These are phyloP conservation scores for Atethmia centrago DNA, from an alignment of 2,888 invertebrate genomes.

Conservation along the genomic window DNA sequence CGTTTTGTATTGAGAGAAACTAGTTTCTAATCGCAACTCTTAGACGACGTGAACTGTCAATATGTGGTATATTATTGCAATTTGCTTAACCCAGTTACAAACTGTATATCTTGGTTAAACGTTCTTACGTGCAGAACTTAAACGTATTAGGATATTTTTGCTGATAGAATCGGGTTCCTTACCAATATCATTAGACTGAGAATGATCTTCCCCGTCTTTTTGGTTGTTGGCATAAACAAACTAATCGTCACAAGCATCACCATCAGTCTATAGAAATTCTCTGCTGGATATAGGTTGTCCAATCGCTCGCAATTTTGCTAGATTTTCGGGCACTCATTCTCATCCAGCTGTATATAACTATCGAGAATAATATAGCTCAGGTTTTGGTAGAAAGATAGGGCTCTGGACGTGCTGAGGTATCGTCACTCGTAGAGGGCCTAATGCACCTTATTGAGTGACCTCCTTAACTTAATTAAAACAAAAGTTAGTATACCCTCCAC, in stretches of 20 bases:
- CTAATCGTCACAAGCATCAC: not conserved
- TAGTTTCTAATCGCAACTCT: constrained; percentile 1
- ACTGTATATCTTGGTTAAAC: constrained; percentile 11
- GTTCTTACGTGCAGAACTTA: constrained; percentile 21
- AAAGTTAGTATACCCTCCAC: not conserved
- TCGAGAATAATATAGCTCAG: not conserved
- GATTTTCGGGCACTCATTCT: not conserved
- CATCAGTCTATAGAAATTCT: not conserved
- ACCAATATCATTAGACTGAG: not conserved
- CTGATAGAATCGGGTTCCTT: not conserved
- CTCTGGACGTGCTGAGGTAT: not conserved
- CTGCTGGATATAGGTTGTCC: no score
- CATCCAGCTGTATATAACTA: not conserved
- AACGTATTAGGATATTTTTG: not conserved
- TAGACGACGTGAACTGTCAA: constrained; percentile 39
- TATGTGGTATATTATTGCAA: constrained; percentile 29
- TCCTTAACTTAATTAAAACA: not conserved
- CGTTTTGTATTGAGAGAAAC: not conserved
- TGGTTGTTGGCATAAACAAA: not conserved
- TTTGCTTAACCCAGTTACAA: constrained; percentile 39
- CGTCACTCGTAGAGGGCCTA: not conserved
- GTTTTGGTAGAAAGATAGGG: not conserved
- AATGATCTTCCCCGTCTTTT: not conserved
- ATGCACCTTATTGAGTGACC: not conserved
- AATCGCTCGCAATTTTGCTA: not conserved